Conservation (phyloP, 1,140 invertebrate genomes). For the Drosophila sturtevanti region DNA sequence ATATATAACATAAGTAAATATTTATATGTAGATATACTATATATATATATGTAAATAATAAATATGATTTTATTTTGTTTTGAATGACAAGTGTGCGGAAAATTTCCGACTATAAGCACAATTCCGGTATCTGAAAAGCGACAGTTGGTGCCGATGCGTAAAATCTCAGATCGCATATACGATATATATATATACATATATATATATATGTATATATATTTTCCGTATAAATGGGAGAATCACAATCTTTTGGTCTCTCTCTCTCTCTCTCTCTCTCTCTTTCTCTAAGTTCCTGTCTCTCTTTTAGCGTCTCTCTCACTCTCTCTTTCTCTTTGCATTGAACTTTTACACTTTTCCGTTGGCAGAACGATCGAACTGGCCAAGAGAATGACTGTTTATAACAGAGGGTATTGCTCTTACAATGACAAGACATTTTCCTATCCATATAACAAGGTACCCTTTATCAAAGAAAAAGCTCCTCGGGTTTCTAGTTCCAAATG, state of each 20-base stretch:
- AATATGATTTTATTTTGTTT: constrained; percentile 13
- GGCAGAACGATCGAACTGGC: constrained; percentile 38
- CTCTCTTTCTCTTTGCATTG: constrained; percentile 31
- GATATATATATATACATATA: constrained; percentile 23
- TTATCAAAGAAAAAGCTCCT: background rate
- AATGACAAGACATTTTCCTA: constrained; percentile 66
- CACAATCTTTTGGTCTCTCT: constrained; percentile 2
- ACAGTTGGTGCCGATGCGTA: constrained; percentile 41
- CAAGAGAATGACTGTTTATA: constrained; percentile 71
- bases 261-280: constrained; percentile 9
- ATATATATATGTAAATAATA: constrained; percentile 14
- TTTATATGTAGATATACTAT: background rate
- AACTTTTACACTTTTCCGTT: constrained; percentile 73
- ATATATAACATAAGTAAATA: background rate
- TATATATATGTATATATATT: background rate
- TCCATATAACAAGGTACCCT: constrained; percentile 45
- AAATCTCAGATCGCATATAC: constrained; percentile 27
- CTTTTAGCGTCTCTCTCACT: constrained; percentile 5
- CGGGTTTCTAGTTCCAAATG: background rate
- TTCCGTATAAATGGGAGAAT: background rate
- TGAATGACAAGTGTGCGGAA: constrained; percentile 38
- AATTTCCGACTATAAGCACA: constrained; percentile 37
- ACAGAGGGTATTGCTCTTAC: constrained; percentile 73
- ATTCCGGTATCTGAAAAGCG: constrained; percentile 49
- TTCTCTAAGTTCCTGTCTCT: constrained; percentile 17